phyloP scores from a whole-genome alignment of 2,888 invertebrate genomes.

The Stenolophus ochropezus region DNA sequence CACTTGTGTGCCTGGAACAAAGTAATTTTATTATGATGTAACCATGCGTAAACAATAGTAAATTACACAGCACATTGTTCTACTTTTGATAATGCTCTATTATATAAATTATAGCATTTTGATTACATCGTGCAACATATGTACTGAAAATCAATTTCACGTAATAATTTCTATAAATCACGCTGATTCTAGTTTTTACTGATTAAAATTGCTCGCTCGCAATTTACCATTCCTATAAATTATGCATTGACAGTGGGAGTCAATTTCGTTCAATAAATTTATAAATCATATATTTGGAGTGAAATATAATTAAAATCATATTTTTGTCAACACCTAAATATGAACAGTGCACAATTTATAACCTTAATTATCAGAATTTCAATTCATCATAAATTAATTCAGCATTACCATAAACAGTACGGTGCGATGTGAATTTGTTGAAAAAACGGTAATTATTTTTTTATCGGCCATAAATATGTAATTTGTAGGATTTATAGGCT shows the following conservation, averaged over 20 bases:
- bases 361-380: neutral
- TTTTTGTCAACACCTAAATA: constrained; percentile 9
- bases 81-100: constrained; percentile 38
- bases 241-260: constrained; percentile 3
- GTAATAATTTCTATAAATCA: constrained; percentile 28
- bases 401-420: neutral
- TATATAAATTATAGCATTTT: constrained; percentile 27
- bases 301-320: neutral
- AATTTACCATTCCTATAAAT: neutral
- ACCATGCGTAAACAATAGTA: constrained; percentile 44
- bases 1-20: constrained; percentile 15
- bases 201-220: constrained; percentile 1
- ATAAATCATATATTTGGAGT: constrained; percentile 3
- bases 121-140: constrained; percentile 10
- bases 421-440: neutral
- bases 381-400: neutral
- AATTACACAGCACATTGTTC: constrained; percentile 38
- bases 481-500: neutral
- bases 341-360: constrained; percentile 3
- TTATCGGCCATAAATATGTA: neutral
- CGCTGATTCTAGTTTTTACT: neutral
- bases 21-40: constrained; percentile 43
- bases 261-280: neutral
- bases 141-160: constrained; percentile 18
- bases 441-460: neutral